These are phyloP conservation scores for Euglossa dilemma DNA, from an alignment of 1,140 invertebrate species.

Conservation along the genomic window DNA sequence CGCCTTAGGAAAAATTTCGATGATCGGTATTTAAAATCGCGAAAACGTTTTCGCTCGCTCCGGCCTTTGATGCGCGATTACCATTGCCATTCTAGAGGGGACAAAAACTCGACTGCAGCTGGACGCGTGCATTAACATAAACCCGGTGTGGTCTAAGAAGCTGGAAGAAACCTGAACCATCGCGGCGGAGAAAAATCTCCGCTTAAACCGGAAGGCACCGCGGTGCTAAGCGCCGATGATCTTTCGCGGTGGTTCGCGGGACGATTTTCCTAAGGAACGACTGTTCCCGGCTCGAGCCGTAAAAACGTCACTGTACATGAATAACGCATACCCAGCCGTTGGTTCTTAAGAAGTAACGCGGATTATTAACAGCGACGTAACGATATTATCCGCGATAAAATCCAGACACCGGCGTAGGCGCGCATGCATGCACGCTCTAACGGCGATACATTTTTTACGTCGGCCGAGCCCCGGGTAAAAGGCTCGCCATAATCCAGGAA, in stretches of 20 bases:
- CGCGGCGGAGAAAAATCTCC: neutral
- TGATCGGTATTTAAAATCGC: too few relatives aligned
- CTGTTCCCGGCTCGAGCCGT: neutral
- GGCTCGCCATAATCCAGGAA: slow-evolving; percentile 33
- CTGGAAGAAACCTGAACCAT: neutral
- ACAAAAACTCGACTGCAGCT: too few relatives aligned
- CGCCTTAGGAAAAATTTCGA: too few relatives aligned
- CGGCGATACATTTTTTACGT: slow-evolving; percentile 46
- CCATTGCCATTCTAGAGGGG: too few relatives aligned
- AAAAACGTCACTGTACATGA: slow-evolving; percentile 3
- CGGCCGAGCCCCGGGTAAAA: neutral
- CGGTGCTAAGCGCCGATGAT: neutral
- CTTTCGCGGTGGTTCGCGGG: neutral
- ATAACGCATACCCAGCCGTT: neutral
- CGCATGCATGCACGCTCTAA: neutral
- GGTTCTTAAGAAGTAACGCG: slow-evolving; percentile 8
- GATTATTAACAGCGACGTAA: slow-evolving; percentile 27
- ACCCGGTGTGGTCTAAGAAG: too few relatives aligned
- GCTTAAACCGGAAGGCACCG: neutral
- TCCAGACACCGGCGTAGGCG: slow-evolving; percentile 15
- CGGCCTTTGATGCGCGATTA: too few relatives aligned
- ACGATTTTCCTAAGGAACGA: neutral
- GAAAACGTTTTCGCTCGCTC: too few relatives aligned
- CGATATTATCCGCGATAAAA: slow-evolving; percentile 43
- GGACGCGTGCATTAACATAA: neutral